Evolutionary conservation across 2,113 vertebrate genomes (phyloP).

Genomic region (Triplophysa rosa): DNA sequence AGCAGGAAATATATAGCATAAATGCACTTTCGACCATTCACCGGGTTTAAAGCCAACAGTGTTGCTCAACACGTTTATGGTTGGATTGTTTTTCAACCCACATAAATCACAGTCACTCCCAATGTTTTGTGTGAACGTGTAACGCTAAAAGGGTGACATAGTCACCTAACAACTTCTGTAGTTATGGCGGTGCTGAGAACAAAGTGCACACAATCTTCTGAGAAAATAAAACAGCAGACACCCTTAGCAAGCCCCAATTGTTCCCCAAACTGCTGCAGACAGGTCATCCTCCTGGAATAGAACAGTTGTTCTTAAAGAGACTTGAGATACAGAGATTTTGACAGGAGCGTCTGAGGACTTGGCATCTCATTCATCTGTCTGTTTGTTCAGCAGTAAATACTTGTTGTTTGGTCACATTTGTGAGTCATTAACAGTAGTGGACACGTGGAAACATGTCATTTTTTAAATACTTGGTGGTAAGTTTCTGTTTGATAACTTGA

Average conservation of each 20-base stretch:
- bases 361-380: no score
- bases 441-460: neutral
- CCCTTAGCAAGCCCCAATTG: neutral
- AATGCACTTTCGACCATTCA: neutral
- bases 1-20: no score
- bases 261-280: neutral
- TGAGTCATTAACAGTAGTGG: neutral
- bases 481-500: no score
- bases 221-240: neutral
- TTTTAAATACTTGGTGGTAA: no score
- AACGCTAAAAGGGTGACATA: neutral
- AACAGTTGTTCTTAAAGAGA: neutral
- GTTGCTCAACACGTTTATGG: conserved; percentile 10
- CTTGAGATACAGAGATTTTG: neutral
- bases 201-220: neutral
- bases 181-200: neutral
- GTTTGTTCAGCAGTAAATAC: no score
- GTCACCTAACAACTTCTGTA: neutral
- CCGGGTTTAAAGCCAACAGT: neutral
- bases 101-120: conserved; percentile 27
- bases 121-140: conserved; percentile 7
- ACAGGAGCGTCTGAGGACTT: neutral
- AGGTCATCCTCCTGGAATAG: neutral
- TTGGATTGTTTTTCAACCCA: neutral
- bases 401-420: neutral